Evolutionary conservation across 2,888 invertebrate species (phyloP).

Genomic region (Dyspetes luteomarginatus): DNA sequence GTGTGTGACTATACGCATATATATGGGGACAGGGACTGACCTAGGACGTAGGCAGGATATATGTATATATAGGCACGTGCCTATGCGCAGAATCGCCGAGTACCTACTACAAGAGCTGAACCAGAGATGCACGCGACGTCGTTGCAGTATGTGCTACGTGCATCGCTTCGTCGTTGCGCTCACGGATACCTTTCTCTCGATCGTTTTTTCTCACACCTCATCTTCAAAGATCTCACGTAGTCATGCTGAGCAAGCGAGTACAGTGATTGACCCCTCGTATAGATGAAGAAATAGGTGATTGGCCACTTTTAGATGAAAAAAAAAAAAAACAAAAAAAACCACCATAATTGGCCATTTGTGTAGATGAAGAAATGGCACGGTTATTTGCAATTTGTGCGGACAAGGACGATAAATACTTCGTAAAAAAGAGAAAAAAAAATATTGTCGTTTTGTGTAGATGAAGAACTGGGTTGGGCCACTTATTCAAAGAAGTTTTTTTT

Average conservation of each 20-base stretch:
- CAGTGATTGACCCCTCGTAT: background rate
- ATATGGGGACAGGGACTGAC: no score
- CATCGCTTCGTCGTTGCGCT: background rate
- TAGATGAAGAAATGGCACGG: background rate
- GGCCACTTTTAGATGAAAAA: no score
- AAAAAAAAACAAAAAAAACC: no score
- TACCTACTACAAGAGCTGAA: background rate
- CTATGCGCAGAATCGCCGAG: background rate
- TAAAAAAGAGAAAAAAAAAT: background rate
- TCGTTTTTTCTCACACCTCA: slow-evolving; percentile 47
- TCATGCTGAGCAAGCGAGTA: background rate
- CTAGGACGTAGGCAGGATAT: slow-evolving; percentile 3
- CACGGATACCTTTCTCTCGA: background rate
- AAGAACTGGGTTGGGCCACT: no score
- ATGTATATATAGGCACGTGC: background rate
- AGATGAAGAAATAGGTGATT: no score
- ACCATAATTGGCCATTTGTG: no score
- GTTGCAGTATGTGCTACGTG: slow-evolving; percentile 17
- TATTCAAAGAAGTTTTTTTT: no score
- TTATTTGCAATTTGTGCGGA: background rate
- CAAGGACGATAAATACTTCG: background rate
- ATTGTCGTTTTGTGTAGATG: background rate
- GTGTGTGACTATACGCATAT: no score
- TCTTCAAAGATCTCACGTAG: slow-evolving; percentile 4
- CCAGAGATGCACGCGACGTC: slow-evolving; percentile 45